Base-by-base conservation (phyloP, 2,888 invertebrate species). In the Rhagium mordax region DNA sequence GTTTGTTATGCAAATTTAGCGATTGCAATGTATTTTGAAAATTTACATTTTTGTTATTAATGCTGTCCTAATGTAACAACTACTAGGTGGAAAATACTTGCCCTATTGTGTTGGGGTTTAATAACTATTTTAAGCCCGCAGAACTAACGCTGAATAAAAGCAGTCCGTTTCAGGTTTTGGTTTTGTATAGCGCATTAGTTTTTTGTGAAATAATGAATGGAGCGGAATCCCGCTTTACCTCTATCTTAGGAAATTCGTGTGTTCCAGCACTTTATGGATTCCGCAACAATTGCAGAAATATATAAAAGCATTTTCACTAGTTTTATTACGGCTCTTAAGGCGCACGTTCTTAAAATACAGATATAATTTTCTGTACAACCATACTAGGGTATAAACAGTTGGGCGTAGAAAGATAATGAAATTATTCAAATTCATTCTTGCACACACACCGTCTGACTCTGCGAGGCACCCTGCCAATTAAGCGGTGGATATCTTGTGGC, bases 1-100 rank as follows among this genome's bases (percentile, higher is more conserved):
- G 61, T 62, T 74, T 74, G 76, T 70, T 55, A 74, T 74, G 74
- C 70, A 76, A 72, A 76, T 75, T 55, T 49, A 70, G 47, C 55
- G 60, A 74, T 74, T 15, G 66, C 71, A 51, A 71, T 66, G 74
- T 53, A 48, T 76, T 74, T 65, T 29, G 75, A 55, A 69, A 71
- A 75, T 75, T 71, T 64, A 7, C 68, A 65, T 57, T 71, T 75
- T 64, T 73, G 64, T 75, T 71, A 76, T 74, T 60, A 66, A 68
- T 68, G 67, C 71, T 73, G 62, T 69, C 69, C 49, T 70, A 60
- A 71, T 66, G 64, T 49, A 70, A 61, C 69, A 65, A 62, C 59
- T 16, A 71, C 65, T 66, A 49, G 59, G 66, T 60, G 66, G 60
- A 66, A 41, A 71, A 71, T 27, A 66, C 33, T 66, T 33, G 51